Percentiles rank a stretch among this genome's conserved stretches.
Conservation (phyloP, 2,888 invertebrate genomes). For the Dolomedes plantarius region DNA sequence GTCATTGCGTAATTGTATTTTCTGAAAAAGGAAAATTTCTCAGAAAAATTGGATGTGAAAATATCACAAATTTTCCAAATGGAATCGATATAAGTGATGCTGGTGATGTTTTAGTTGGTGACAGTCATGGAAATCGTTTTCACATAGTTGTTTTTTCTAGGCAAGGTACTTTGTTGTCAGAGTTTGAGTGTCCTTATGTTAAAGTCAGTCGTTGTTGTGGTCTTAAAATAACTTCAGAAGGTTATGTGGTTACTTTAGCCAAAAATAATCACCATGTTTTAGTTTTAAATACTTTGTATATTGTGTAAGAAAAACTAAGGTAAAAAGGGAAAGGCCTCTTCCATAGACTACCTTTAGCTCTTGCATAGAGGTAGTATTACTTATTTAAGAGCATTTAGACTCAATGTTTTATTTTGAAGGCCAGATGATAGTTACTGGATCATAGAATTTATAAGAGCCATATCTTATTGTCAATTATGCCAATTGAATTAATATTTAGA, state of each 20-base stretch:
- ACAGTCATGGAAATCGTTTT: slow-evolving; percentile 97
- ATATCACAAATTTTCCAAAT: slow-evolving; percentile 96
- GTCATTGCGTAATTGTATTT: slow-evolving; percentile 97
- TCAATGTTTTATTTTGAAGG: slow-evolving; percentile 52
- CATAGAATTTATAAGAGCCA: slow-evolving; percentile 60
- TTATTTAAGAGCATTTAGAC: slow-evolving; percentile 67
- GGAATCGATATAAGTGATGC: slow-evolving; percentile 98
- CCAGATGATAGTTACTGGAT: slow-evolving; percentile 53
- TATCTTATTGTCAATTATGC: slow-evolving; percentile 63
- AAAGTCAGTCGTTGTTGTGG: slow-evolving; percentile 99
- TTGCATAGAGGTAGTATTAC: slow-evolving; percentile 60
- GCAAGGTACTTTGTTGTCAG: slow-evolving; percentile 78
- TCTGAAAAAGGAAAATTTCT: slow-evolving; percentile 94
- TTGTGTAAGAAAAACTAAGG: slow-evolving; percentile 77
- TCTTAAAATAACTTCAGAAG: slow-evolving; percentile 96
- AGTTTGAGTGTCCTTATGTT: slow-evolving; percentile 96
- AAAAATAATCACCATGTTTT: slow-evolving; percentile 99
- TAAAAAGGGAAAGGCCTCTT: too few species aligned
- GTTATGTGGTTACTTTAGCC: slow-evolving; percentile 95
- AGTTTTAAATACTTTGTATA: slow-evolving; percentile 94
- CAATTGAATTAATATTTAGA: slow-evolving; percentile 55
- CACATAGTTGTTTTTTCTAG: slow-evolving; percentile 96
- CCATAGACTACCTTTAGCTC: slow-evolving; percentile 67
- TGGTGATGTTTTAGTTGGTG: slow-evolving; percentile 96
- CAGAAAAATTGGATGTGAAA: slow-evolving; percentile 95